Evolutionary conservation across 2,113 vertebrate species (phyloP), one percentile per base, ranked within the genome.

Genomic region (Hemiprocne comata): DNA sequence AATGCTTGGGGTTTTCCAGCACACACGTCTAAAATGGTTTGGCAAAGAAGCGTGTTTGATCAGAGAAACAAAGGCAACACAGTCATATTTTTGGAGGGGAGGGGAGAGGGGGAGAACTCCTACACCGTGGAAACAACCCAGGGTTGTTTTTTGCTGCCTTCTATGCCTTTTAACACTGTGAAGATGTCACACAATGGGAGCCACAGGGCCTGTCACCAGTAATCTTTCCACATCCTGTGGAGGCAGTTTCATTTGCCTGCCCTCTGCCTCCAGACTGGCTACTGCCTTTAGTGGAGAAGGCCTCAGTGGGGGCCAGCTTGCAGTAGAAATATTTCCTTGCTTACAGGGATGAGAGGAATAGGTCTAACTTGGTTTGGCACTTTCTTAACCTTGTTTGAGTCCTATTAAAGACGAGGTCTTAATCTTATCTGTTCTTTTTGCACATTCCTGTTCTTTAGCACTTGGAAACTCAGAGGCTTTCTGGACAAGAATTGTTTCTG

Each of bases 1-100:
- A 93, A 94, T 75, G 79, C 53, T 53, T 88, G 0, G 7, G 25
- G 31, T 80, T 94, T 96, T 92, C 76, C 79, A 92, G 83, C 75
- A 50, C 4, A 18, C 7, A 0, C 21, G 86, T 26, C 53, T 84
- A 19, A 88, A 62, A 67, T 21, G 7, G 25, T 54, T 80, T 87
- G 83, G 72, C 3, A 5, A 80, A 77, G 77, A 67, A 58, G 16
- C 1, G 0, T 14, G 13, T 79, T 51, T 82, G 29, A 31, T 25
- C 46, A 62, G 36, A 64, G 40, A 33, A 79, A 70, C 1, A 50
- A 7, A 6, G 65, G 29, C 33, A 54, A 58, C 0, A 2, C 17
- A 28, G 26, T 50, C 31, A 24, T 1, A 4, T 51, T 58, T 83
- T 64, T 58, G 28, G 71, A 75, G 15, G 15, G 8, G 3, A 40